phyloP scores from a whole-genome alignment of 2,888 invertebrate genomes.

The Carcina quercana region DNA sequence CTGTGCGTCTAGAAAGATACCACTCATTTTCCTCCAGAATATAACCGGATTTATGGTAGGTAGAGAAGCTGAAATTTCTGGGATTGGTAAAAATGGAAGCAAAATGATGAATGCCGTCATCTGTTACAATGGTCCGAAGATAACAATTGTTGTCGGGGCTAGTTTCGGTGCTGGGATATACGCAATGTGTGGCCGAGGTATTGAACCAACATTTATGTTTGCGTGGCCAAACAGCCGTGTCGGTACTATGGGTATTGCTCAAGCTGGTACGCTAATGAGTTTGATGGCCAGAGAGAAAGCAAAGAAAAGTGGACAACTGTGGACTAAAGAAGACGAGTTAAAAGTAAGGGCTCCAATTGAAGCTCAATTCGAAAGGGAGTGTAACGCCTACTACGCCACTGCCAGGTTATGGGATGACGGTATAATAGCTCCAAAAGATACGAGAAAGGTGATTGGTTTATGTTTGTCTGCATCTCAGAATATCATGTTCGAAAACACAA shows the following conservation, averaged over 20 bases:
- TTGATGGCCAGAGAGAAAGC: conserved; percentile 90
- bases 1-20: conserved; percentile 96
- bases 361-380: conserved; percentile 92
- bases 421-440: conserved; percentile 96
- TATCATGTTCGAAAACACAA: conserved; percentile 85
- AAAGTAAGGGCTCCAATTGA: conserved; percentile 89
- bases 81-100: conserved; percentile 99
- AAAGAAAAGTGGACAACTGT: conserved; percentile 80
- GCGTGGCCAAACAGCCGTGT: conserved; percentile 99
- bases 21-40: conserved; percentile 97
- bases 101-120: conserved; percentile 99
- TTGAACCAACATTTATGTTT: conserved; percentile 94
- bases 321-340: conserved; percentile 86
- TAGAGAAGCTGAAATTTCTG: conserved; percentile 95
- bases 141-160: conserved; percentile 97
- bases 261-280: conserved; percentile 94
- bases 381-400: conserved; percentile 93
- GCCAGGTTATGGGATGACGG: conserved; percentile 99
- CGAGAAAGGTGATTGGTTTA: conserved; percentile 91
- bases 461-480: conserved; percentile 91
- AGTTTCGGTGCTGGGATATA: conserved; percentile 99
- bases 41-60: conserved; percentile 99
- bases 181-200: conserved; percentile 89
- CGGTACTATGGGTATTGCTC: conserved; percentile 98
- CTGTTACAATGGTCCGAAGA: conserved; percentile 97